Evolutionary conservation across 2,888 invertebrate species (phyloP), one percentile per base, ranked within the genome.

Genomic region (Polyploca ridens): DNA sequence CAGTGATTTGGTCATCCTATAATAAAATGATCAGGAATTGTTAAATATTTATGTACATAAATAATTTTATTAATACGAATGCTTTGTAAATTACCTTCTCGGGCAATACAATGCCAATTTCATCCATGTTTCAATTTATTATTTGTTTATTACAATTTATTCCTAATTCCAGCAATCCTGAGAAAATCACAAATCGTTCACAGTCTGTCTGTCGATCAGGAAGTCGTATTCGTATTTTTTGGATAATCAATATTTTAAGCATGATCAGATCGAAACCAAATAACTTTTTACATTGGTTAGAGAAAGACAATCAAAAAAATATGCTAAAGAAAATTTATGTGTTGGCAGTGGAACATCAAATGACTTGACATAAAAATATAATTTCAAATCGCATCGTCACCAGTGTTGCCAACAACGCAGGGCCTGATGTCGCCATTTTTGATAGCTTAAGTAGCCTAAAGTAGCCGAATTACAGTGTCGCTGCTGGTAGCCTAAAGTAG

Each of bases 31-130:
- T 13, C 35, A 35, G 19, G 33, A 60, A 38, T 19, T n/a, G 3
- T n/a, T 16, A 60, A 5, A 11, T 0, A 27, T 13, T 13, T 33
- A 33, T 33, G 1, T 33, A 33, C 1, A 8, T 13, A 27, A 5
- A 6, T 19, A 10, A 58, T 27, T 33, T 13, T 16, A n/a, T 54
- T 19, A 27, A 38, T 5, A 62, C 35, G 38, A 16, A 62, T 11
- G 13, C 11, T 49, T 7, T 54, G 58, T 3, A 58, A 62, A 82
- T 88, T 94, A 98, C 98, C 95, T 97, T 98, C 87, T 98, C 98
- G 8, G 96, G 96, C 66, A 97, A 87, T 86, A 96, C 94, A 73
- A 97, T 96, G 69, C 97, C 97, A 80, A 97, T 96, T 93, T 97
- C 97, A 94, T 97, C 97, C 97, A 98, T 97, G 86, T 72, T 89